Percentiles rank a stretch among this genome's conserved stretches.
Evolutionary conservation across 2,888 invertebrate species (phyloP).

Genomic region (Pedicia rivosa): DNA sequence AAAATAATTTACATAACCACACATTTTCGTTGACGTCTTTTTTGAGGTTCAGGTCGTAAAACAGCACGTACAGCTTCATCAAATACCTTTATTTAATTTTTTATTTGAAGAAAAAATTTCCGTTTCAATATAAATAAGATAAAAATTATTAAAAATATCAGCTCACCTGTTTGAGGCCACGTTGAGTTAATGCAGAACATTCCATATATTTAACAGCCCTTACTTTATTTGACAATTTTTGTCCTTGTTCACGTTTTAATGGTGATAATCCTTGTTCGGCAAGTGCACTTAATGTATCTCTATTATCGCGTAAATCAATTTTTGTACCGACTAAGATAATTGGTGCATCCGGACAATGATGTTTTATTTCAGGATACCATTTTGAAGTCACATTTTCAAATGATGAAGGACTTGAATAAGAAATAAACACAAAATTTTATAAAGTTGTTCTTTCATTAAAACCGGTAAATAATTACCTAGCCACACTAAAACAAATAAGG

Average conservation of each 20-base stretch:
- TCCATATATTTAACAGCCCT: constrained; percentile 98
- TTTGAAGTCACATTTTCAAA: constrained; percentile 99
- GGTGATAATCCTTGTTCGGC: constrained; percentile 92
- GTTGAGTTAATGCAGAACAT: constrained; percentile 96
- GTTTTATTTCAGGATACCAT: constrained; percentile 99
- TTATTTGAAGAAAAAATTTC: not conserved
- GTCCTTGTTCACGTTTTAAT: constrained; percentile 93
- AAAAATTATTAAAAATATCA: constrained; percentile 17
- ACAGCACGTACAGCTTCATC: constrained; percentile 98
- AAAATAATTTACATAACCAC: constrained; percentile 45
- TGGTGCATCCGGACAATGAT: constrained; percentile 98
- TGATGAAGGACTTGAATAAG: constrained; percentile 71
- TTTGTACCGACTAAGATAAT: constrained; percentile 98
- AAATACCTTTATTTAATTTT: constrained; percentile 67
- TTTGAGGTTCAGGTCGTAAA: constrained; percentile 89
- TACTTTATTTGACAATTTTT: constrained; percentile 96
- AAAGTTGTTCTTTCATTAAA: not conserved
- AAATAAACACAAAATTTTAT: constrained; percentile 1
- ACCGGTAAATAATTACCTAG: constrained; percentile 37
- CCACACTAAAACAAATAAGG: constrained; percentile 98
- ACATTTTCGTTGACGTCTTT: constrained; percentile 87
- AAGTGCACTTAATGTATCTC: constrained; percentile 81
- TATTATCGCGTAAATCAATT: constrained; percentile 95
- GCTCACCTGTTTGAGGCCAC: constrained; percentile 78
- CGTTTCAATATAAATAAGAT: not conserved